Evolutionary conservation across 2,888 invertebrate species (phyloP).

Genomic region (Yponomeuta plumbellus): DNA sequence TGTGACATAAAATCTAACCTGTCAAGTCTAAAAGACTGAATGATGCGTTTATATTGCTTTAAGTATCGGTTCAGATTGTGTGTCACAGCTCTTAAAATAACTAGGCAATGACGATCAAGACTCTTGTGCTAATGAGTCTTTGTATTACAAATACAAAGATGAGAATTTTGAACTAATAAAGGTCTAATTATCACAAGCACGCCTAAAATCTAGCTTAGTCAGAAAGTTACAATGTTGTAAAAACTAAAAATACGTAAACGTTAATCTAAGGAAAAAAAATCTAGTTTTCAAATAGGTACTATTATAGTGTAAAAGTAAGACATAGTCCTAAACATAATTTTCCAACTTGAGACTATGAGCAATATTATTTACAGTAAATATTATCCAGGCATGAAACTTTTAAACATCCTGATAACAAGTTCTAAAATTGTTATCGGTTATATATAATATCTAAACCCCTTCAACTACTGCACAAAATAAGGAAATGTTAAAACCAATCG

Average conservation of each 20-base stretch:
- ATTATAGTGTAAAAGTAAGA: too few species aligned
- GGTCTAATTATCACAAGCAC: not conserved
- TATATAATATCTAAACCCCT: not conserved
- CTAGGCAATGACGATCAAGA: not conserved
- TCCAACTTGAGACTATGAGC: not conserved
- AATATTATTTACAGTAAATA: conserved; percentile 2
- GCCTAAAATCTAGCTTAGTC: not conserved
- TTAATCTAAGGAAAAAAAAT: not conserved
- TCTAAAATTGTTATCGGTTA: not conserved
- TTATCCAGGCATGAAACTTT: not conserved
- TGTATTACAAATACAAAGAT: not conserved
- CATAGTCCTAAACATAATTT: not conserved
- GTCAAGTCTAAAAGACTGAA: too few species aligned
- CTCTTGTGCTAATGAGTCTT: not conserved
- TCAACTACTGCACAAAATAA: not conserved
- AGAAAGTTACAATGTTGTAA: not conserved
- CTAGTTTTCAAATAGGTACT: not conserved
- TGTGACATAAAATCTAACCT: not conserved
- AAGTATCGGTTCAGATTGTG: not conserved
- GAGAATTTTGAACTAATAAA: not conserved
- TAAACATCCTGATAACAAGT: not conserved
- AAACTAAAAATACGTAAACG: not conserved
- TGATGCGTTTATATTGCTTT: too few species aligned
- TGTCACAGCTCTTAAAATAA: not conserved
- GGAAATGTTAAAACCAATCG: not conserved